phyloP scores from a whole-genome alignment of 1,140 invertebrate genomes.

The Triops cancriformis region DNA sequence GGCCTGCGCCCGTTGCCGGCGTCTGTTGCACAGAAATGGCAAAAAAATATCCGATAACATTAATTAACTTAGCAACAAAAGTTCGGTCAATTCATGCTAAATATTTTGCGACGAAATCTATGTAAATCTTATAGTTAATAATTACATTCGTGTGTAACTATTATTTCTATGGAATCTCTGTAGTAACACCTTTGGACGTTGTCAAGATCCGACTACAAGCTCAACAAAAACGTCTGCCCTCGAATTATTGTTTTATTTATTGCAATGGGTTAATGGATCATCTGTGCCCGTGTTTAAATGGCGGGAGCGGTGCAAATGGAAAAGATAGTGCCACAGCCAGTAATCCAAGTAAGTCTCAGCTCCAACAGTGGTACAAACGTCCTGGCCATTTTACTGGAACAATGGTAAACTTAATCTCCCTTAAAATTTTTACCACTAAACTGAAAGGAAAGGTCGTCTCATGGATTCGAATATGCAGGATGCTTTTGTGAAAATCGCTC shows the following conservation, averaged over 20 bases:
- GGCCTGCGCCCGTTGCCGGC: too few species aligned
- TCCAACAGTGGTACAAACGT: constrained; percentile 53
- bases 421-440: constrained; percentile 4
- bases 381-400: constrained; percentile 82
- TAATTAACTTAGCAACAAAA: too few species aligned
- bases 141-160: too few species aligned
- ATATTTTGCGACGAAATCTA: too few species aligned
- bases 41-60: too few species aligned
- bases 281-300: constrained; percentile 72
- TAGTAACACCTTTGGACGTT: constrained; percentile 97
- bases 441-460: neutral
- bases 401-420: constrained; percentile 52
- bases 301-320: constrained; percentile 25
- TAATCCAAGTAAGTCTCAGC: constrained; percentile 37
- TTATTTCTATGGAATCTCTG: constrained; percentile 24
- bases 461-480: constrained; percentile 55
- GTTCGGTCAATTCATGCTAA: too few species aligned
- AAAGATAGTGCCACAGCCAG: constrained; percentile 37
- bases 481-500: constrained; percentile 86
- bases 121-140: too few species aligned
- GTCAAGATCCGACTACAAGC: constrained; percentile 95
- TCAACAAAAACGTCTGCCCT: constrained; percentile 72
- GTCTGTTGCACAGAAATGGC: too few species aligned
- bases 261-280: constrained; percentile 99
- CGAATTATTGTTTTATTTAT: constrained; percentile 89